Evolutionary conservation across 1,140 invertebrate genomes (phyloP), one percentile per base, ranked within the genome.

Genomic region (Diabrotica virgifera): DNA sequence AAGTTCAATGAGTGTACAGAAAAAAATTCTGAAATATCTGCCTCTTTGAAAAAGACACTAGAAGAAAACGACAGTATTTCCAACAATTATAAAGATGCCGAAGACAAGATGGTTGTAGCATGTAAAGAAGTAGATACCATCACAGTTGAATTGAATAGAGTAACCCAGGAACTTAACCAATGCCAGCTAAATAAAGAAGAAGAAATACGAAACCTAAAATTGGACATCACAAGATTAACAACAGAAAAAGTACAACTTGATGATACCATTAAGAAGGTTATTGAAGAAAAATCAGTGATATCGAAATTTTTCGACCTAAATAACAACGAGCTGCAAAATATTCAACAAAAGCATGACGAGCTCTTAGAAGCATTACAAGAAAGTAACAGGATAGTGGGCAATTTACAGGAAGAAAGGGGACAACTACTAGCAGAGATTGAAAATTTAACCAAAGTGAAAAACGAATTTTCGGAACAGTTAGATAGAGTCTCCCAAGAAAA

Each of bases 351-450:
- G 57, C 66, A 66, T 58, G 64, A 69, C 8, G 61, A 66, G 12
- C 63, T 68, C 51, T 14, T 70, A 13, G 66, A 70, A 52, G 69
- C 69, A 6, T 14, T 67, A n/a, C 65, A 67, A 62, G 61, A 63
- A 59, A 68, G 66, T 50, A 65, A 70, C 36, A 67, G 60, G 50
- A 67, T 70, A 62, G 66, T 67, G 12, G n/a, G 66, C 36, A 56
- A 55, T 11, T 12, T 55, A 37, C 59, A 13, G 10, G 13, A 7
- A 60, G 59, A 60, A 46, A 60, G 50, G 46, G 9, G 50, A 40
- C 6, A 6, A 5, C 35, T 40, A 24, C 36, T 54, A 6, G 11
- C 24, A 5, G 51, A 63, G 36, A 52, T 57, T 50, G 53, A 67
- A 9, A 59, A 56, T 5, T 37, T 63, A 38, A 52, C 40, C 5